Percentiles rank a stretch among this genome's conserved stretches.
These are phyloP conservation scores for Bufotes viridis DNA, from an alignment of 2,797 vertebrate genomes.

Conservation along the genomic window DNA sequence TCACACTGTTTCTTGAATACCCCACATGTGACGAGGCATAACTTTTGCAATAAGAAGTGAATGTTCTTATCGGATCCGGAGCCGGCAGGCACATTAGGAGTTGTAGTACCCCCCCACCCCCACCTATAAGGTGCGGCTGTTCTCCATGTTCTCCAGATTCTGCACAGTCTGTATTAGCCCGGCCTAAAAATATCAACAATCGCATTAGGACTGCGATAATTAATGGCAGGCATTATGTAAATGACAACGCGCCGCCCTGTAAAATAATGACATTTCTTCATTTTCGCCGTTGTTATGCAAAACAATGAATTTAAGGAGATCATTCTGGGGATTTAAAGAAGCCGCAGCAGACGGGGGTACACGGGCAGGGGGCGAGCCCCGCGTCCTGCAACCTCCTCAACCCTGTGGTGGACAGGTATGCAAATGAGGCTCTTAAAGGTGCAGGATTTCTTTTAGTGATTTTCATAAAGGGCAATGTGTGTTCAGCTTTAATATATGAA, in stretches of 20 bases:
- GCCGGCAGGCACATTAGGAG: neutral
- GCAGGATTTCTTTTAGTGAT: too few species aligned
- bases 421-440: too few species aligned
- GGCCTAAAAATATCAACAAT: slow-evolving; percentile 87
- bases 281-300: slow-evolving; percentile 84
- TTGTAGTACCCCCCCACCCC: neutral
- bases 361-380: neutral
- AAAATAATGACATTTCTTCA: slow-evolving; percentile 87
- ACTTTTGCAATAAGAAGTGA: too few species aligned
- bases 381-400: neutral
- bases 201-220: slow-evolving; percentile 84
- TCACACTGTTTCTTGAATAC: too few species aligned
- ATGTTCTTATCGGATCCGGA: too few species aligned
- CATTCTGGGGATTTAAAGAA: slow-evolving; percentile 80
- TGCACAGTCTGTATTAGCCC: slow-evolving; percentile 81
- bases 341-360: slow-evolving; percentile 6
- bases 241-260: slow-evolving; percentile 82
- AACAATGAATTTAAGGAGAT: slow-evolving; percentile 83
- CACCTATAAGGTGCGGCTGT: slow-evolving; percentile 77
- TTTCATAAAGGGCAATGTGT: too few species aligned
- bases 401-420: neutral
- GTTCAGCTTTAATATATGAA: too few species aligned
- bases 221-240: slow-evolving; percentile 87
- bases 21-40: too few species aligned
- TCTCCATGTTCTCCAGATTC: slow-evolving; percentile 75